Evolutionary conservation across 2,113 vertebrate genomes (phyloP).

Genomic region (Pandion haliaetus): DNA sequence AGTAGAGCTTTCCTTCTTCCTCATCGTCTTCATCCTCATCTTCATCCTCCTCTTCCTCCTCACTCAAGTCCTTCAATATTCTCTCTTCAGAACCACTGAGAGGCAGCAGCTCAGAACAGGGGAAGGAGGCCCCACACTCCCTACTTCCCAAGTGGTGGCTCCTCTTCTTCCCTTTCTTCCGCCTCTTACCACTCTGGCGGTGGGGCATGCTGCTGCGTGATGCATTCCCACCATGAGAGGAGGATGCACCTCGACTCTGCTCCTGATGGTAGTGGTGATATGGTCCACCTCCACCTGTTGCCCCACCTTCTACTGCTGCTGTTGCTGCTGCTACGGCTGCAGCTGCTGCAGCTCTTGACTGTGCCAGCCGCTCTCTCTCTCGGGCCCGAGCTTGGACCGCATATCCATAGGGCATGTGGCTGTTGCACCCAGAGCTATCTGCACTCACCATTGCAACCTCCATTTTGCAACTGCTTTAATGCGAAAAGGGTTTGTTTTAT

Average conservation of each 20-base stretch:
- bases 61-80: conserved; percentile 90
- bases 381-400: conserved; percentile 86
- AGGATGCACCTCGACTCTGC: conserved; percentile 73
- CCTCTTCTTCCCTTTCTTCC: conserved; percentile 52
- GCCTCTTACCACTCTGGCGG: conserved; percentile 61
- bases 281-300: conserved; percentile 68
- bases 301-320: conserved; percentile 76
- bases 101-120: conserved; percentile 91
- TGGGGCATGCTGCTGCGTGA: conserved; percentile 65
- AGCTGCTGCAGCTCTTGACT: conserved; percentile 80
- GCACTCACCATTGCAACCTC: conserved; percentile 98
- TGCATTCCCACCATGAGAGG: conserved; percentile 48
- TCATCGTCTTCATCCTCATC: conserved; percentile 76
- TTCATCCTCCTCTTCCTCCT: conserved; percentile 86
- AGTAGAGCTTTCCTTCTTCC: conserved; percentile 80
- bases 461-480: conserved; percentile 72
- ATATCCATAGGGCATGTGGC: conserved; percentile 93
- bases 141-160: conserved; percentile 59
- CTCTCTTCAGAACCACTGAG: conserved; percentile 92
- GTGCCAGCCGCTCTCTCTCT: conserved; percentile 84
- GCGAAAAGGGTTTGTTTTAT: neutral
- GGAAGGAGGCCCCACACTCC: conserved; percentile 74
- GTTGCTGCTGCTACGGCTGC: conserved; percentile 78
- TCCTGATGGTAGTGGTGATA: conserved; percentile 85
- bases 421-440: conserved; percentile 92